phyloP scores from a whole-genome alignment of 1,140 invertebrate genomes.

The Brachionus rotundiformis region DNA sequence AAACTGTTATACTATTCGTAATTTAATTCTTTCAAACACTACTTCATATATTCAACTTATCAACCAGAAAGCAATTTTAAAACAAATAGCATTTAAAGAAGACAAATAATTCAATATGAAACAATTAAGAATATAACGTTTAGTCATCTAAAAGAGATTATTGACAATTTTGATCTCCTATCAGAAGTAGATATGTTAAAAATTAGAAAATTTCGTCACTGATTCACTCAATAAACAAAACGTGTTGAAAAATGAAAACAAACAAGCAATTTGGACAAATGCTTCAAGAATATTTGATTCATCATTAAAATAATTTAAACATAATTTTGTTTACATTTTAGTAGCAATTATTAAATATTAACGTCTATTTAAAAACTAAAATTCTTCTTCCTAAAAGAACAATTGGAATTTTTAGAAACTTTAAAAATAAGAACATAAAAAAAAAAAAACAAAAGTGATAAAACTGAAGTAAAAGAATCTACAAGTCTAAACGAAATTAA shows the following conservation, averaged over 20 bases:
- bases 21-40: neutral
- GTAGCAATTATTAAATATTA: neutral
- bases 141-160: neutral
- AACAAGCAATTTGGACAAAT: neutral
- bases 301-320: neutral
- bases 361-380: neutral
- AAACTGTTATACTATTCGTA: neutral
- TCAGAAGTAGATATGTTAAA: too few relatives aligned
- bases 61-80: neutral
- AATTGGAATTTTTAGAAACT: neutral
- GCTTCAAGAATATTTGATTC: neutral
- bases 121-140: neutral
- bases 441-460: neutral
- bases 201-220: neutral
- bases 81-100: neutral
- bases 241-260: neutral
- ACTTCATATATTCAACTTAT: neutral
- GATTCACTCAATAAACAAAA: neutral
- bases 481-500: too few relatives aligned
- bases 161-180: neutral
- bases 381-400: neutral
- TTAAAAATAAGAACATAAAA: neutral
- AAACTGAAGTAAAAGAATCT: neutral
- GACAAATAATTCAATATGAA: neutral
- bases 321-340: neutral